phyloP scores from a whole-genome alignment of 64 coral and sea anemone genomes.

The Montipora capricornis region DNA sequence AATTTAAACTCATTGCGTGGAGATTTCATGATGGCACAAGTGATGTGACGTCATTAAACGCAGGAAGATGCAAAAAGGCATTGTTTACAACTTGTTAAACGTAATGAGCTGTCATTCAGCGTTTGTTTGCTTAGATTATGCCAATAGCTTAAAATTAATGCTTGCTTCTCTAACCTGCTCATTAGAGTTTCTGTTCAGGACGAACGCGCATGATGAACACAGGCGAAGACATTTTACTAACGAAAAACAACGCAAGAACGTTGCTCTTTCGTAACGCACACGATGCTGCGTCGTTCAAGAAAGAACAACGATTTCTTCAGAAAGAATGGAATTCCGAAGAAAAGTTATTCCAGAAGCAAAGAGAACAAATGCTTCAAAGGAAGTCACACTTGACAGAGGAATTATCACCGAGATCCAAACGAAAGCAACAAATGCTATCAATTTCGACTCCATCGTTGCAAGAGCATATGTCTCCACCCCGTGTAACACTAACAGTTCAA shows the following conservation, averaged over 20 bases:
- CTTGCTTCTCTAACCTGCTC: background rate
- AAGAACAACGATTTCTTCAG: background rate
- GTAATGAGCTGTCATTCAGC: background rate
- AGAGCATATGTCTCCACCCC: background rate
- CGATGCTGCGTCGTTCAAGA: background rate
- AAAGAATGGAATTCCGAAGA: slow-evolving; percentile 21
- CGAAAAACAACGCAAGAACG: slow-evolving; percentile 21
- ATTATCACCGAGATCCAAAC: background rate
- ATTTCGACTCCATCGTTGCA: background rate
- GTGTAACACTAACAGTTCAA: background rate
- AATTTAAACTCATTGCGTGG: background rate
- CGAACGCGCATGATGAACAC: background rate
- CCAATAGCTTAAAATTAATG: background rate
- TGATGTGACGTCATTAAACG: background rate
- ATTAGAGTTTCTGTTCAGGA: background rate
- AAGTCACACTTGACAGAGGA: background rate
- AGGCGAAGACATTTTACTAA: background rate
- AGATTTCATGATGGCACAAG: background rate
- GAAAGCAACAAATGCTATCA: background rate
- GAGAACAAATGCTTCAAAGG: background rate
- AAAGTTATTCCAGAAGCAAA: slow-evolving; percentile 23
- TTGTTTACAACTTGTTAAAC: slow-evolving; percentile 2
- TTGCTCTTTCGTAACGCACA: slow-evolving; percentile 21
- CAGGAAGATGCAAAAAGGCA: background rate
- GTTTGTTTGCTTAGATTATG: background rate